Evolutionary conservation across 1,140 invertebrate species (phyloP).

Genomic region (Neotoxoptera formosana): DNA sequence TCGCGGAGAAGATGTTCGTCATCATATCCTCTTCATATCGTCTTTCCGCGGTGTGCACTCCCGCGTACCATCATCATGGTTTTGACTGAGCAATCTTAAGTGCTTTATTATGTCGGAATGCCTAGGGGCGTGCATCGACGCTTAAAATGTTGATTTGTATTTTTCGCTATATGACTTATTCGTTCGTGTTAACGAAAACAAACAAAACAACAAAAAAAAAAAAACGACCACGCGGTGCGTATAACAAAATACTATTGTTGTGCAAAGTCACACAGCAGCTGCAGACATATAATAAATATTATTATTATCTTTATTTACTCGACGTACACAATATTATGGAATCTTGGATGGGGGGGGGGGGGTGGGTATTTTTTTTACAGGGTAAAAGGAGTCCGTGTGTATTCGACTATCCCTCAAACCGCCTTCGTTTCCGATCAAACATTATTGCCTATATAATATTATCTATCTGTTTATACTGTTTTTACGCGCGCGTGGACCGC

Average conservation of each 20-base stretch:
- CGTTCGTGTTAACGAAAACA: not conserved
- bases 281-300: not conserved
- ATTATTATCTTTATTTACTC: not conserved
- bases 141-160: conserved; percentile 23
- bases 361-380: not conserved
- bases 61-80: not conserved
- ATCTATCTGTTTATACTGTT: not conserved
- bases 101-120: conserved; percentile 26
- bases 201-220: not conserved
- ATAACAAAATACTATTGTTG: not conserved
- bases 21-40: conserved; percentile 1
- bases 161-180: not conserved
- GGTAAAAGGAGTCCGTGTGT: not conserved
- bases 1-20: not conserved
- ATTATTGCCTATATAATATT: too few species aligned
- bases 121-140: not conserved
- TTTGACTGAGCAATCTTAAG: not conserved
- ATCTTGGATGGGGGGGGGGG: not conserved
- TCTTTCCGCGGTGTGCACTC: not conserved
- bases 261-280: not conserved
- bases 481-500: not conserved
- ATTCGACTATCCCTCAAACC: not conserved
- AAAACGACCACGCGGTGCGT: not conserved
- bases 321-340: not conserved
- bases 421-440: not conserved